These are phyloP conservation scores for Rosalia funebris DNA, from an alignment of 2,888 invertebrate genomes.

Conservation along the genomic window DNA sequence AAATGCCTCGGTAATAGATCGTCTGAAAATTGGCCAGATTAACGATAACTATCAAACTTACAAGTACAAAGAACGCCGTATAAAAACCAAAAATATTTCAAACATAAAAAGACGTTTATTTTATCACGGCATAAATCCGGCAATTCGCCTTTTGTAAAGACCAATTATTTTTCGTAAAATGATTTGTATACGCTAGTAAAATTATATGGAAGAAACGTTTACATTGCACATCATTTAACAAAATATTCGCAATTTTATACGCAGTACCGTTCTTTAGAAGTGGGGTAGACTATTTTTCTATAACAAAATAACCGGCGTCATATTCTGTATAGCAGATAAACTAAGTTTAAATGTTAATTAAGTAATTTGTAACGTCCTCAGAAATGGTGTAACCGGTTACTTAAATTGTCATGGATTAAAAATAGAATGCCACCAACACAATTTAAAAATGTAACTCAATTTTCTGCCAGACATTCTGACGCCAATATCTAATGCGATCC, in stretches of 20 bases:
- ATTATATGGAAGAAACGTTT: too few relatives aligned
- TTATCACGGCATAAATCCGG: not conserved
- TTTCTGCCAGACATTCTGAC: conserved; percentile 8
- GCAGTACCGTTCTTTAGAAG: too few relatives aligned
- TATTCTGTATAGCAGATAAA: too few relatives aligned
- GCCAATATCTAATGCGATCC: conserved; percentile 2
- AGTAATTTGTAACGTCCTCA: too few relatives aligned
- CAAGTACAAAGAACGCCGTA: too few relatives aligned
- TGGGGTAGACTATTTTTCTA: too few relatives aligned
- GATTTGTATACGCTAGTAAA: not conserved
- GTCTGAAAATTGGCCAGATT: too few relatives aligned
- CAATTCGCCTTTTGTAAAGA: not conserved
- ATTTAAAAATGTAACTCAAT: not conserved
- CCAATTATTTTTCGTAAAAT: not conserved
- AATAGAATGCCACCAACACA: not conserved
- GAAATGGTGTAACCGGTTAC: not conserved
- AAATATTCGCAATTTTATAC: too few relatives aligned
- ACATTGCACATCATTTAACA: not conserved
- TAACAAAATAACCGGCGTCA: too few relatives aligned
- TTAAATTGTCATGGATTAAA: not conserved
- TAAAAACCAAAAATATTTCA: not conserved
- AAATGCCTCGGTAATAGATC: too few relatives aligned
- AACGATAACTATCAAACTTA: too few relatives aligned
- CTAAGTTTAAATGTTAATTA: too few relatives aligned
- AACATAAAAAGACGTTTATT: not conserved